These are phyloP conservation scores for Hesperia comma DNA, from an alignment of 2,888 invertebrate genomes.

Conservation along the genomic window DNA sequence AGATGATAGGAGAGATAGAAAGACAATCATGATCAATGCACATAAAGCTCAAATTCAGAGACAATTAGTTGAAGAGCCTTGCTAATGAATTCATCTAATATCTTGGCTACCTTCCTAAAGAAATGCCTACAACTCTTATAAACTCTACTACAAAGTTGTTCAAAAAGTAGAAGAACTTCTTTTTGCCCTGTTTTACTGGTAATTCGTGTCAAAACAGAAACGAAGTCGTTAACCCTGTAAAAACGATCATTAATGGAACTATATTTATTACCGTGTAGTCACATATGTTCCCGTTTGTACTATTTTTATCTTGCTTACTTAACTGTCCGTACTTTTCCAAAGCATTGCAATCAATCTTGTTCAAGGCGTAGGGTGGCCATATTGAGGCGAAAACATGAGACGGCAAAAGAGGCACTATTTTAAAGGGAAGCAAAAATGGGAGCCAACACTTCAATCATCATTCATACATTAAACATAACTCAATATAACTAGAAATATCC, in stretches of 20 bases:
- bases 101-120: no score
- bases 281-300: not conserved
- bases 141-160: no score
- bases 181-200: no score
- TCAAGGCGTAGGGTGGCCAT: conserved; percentile 6
- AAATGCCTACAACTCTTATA: no score
- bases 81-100: no score
- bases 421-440: no score
- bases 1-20: no score
- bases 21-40: no score
- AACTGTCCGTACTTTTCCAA: conserved; percentile 6
- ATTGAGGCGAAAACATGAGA: not conserved
- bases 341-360: conserved; percentile 17
- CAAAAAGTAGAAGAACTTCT: no score
- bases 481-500: no score
- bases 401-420: not conserved
- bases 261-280: not conserved
- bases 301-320: conserved; percentile 9
- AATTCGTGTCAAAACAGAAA: not conserved
- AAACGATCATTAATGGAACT: not conserved
- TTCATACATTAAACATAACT: not conserved
- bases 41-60: no score
- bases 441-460: not conserved
- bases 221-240: not conserved
- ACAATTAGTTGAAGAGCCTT: no score